phyloP scores from a whole-genome alignment of 2,888 invertebrate genomes.

The Hemaris fuciformis region DNA sequence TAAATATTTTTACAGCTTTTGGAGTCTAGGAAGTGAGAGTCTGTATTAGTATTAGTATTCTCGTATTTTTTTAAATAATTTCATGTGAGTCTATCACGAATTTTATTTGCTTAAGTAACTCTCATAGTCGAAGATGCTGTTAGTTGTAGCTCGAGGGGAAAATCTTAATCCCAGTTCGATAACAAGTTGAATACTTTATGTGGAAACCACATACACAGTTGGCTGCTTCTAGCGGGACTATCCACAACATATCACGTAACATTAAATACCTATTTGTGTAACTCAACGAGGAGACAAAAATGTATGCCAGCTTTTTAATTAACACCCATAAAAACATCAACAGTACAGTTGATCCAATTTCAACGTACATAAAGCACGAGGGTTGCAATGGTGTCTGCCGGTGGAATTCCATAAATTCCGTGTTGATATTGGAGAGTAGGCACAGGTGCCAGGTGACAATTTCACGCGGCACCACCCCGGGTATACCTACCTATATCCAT shows the following conservation, averaged over 20 bases:
- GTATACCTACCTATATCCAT: slow-evolving; percentile 18
- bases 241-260: not conserved
- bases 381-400: slow-evolving; percentile 19
- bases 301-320: not conserved
- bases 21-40: too few species aligned
- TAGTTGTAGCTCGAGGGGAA: too few species aligned
- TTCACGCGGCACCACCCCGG: not conserved
- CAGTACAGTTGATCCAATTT: not conserved
- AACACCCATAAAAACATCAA: not conserved
- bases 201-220: too few species aligned
- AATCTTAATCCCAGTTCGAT: too few species aligned
- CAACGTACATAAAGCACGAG: slow-evolving; percentile 21
- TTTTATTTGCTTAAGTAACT: too few species aligned
- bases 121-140: too few species aligned
- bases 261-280: not conserved
- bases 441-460: slow-evolving; percentile 33
- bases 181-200: too few species aligned
- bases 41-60: too few species aligned
- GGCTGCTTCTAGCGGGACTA: too few species aligned
- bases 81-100: too few species aligned
- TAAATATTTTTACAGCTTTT: too few species aligned
- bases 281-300: not conserved
- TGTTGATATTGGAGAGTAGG: slow-evolving; percentile 38
- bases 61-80: too few species aligned
- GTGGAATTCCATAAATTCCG: slow-evolving; percentile 35